phyloP scores from a whole-genome alignment of 2,113 vertebrate species.

The Pongo pygmaeus region DNA sequence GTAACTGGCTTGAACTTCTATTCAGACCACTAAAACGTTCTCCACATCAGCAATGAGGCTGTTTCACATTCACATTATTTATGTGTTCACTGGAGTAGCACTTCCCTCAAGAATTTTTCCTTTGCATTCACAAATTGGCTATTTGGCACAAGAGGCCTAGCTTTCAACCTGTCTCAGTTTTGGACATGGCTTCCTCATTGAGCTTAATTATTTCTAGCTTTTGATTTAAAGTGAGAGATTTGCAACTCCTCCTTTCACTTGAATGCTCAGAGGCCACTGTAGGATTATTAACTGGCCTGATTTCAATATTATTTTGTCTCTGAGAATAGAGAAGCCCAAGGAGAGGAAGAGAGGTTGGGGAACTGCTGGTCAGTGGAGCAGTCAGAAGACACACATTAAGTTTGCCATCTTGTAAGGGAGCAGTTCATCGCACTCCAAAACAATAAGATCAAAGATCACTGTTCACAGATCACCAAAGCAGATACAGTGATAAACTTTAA shows the following conservation, averaged over 20 bases:
- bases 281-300: neutral
- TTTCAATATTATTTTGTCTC: neutral
- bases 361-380: neutral
- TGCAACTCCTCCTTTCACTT: neutral
- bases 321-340: neutral
- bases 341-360: neutral
- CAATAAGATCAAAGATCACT: neutral
- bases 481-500: neutral
- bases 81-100: neutral
- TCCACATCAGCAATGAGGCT: neutral
- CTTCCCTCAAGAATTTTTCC: neutral
- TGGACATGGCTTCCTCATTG: neutral
- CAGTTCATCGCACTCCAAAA: neutral
- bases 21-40: neutral
- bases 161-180: neutral
- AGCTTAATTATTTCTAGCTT: neutral
- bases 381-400: neutral
- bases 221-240: neutral
- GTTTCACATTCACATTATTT: neutral
- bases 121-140: neutral
- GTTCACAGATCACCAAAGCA: neutral
- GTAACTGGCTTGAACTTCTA: neutral
- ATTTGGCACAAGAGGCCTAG: neutral
- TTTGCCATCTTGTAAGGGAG: neutral
- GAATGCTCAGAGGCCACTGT: neutral